phyloP scores from a whole-genome alignment of 1,140 invertebrate species.

The Capitella teleta region DNA sequence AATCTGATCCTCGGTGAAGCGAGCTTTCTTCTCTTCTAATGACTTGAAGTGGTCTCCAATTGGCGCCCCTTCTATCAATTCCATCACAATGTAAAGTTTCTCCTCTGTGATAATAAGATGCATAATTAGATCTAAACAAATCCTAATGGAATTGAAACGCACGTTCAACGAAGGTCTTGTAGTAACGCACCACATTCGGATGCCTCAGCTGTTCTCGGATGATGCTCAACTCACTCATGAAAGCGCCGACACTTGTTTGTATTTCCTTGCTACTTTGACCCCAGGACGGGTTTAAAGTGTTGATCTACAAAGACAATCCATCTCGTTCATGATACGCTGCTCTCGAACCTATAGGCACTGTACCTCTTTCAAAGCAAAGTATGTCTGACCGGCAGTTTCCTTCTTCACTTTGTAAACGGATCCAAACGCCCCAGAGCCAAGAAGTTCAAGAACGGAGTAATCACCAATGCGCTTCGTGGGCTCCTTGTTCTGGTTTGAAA shows the following conservation, averaged over 20 bases:
- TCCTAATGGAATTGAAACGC: slow-evolving; percentile 10
- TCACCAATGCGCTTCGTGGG: slow-evolving; percentile 40
- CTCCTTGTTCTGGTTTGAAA: slow-evolving; percentile 35
- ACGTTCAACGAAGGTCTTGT: slow-evolving; percentile 40
- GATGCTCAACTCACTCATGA: slow-evolving; percentile 42
- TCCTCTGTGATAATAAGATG: slow-evolving; percentile 13
- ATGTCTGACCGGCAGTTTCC: slow-evolving; percentile 31
- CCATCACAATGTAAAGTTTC: slow-evolving; percentile 43
- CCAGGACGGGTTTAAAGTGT: slow-evolving; percentile 29
- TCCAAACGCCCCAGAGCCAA: slow-evolving; percentile 44
- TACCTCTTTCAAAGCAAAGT: slow-evolving; percentile 44
- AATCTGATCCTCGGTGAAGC: slow-evolving; percentile 35
- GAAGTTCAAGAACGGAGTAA: slow-evolving; percentile 42
- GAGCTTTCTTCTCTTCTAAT: slow-evolving; percentile 39
- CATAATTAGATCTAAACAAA: background rate
- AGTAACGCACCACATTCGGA: slow-evolving; percentile 42
- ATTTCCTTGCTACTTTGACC: slow-evolving; percentile 28
- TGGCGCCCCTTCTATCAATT: slow-evolving; percentile 40
- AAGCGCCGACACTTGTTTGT: slow-evolving; percentile 36
- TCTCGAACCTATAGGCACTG: background rate
- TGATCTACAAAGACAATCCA: slow-evolving; percentile 21
- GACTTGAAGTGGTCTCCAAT: slow-evolving; percentile 40
- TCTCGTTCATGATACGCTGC: background rate
- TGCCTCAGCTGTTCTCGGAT: slow-evolving; percentile 41
- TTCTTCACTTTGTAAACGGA: slow-evolving; percentile 44